These are phyloP conservation scores for Coregonus ussuriensis DNA, from an alignment of 2,797 vertebrate genomes.

Conservation along the genomic window DNA sequence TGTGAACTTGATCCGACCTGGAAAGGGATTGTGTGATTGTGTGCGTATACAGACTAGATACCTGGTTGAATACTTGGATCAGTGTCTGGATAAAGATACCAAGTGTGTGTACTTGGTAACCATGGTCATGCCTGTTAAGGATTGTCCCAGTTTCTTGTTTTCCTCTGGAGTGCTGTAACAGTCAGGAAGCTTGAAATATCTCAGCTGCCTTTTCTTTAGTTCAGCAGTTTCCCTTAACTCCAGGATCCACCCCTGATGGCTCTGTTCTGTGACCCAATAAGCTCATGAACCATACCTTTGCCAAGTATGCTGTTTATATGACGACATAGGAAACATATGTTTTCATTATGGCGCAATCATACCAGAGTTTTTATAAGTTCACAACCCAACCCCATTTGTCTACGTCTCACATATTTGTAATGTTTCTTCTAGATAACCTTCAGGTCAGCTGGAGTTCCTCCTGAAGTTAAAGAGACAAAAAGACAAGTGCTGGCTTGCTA, in stretches of 20 bases:
- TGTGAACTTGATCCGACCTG: too few species aligned
- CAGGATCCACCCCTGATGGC: slow-evolving; percentile 12
- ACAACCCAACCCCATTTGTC: slow-evolving; percentile 13
- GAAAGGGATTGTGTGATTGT: too few species aligned
- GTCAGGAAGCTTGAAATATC: slow-evolving; percentile 28
- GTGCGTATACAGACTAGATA: not conserved
- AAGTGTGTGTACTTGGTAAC: not conserved
- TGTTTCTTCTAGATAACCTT: slow-evolving; percentile 1
- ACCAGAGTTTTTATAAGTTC: slow-evolving; percentile 38
- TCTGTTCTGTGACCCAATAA: slow-evolving; percentile 24
- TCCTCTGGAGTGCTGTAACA: slow-evolving; percentile 35
- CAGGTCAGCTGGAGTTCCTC: slow-evolving; percentile 15
- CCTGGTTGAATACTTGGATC: not conserved
- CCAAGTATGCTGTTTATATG: slow-evolving; percentile 26
- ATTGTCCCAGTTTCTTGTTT: slow-evolving; percentile 31
- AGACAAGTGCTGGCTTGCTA: slow-evolving; percentile 38
- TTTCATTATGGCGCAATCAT: slow-evolving; percentile 11
- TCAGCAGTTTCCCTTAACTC: slow-evolving; percentile 23
- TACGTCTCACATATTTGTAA: not conserved
- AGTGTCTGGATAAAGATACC: not conserved
- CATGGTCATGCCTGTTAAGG: slow-evolving; percentile 21
- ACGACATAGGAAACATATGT: slow-evolving; percentile 16
- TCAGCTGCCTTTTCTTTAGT: slow-evolving; percentile 32
- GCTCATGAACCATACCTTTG: slow-evolving; percentile 18
- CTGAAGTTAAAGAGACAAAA: slow-evolving; percentile 17